Evolutionary conservation across 1,140 invertebrate genomes (phyloP).

Genomic region (Hydropsyche tenuis): DNA sequence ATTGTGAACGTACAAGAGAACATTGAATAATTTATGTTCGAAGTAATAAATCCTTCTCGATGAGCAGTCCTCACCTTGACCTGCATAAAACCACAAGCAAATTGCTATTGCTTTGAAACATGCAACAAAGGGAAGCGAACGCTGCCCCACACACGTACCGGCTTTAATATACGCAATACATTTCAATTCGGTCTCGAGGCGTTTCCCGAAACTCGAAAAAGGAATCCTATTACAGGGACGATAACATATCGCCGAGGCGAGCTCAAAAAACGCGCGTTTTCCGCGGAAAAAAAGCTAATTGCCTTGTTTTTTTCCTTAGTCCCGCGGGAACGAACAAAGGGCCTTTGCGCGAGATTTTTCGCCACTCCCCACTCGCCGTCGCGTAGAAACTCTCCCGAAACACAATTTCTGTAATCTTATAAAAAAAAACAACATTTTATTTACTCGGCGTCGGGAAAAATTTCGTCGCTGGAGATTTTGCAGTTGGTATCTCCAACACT

Average conservation of each 20-base stretch:
- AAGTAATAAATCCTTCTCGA: no score
- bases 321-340: background rate
- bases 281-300: conserved; percentile 3
- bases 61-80: background rate
- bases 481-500: no score
- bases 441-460: conserved; percentile 7
- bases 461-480: conserved; percentile 4
- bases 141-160: background rate
- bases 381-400: conserved; percentile 22
- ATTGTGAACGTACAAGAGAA: no score
- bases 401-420: conserved; percentile 38
- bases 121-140: conserved; percentile 4
- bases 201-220: background rate
- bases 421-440: conserved; percentile 16
- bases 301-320: conserved; percentile 7
- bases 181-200: background rate
- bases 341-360: conserved; percentile 15
- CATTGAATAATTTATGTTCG: no score
- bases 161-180: background rate
- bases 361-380: background rate
- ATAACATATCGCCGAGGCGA: conserved; percentile 10
- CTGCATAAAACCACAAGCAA: background rate
- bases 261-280: background rate
- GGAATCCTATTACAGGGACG: background rate
- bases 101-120: conserved; percentile 12